Evolutionary conservation across 37 sponge, comb jelly and placozoan species (phyloP).

Genomic region (Agelas oroides): DNA sequence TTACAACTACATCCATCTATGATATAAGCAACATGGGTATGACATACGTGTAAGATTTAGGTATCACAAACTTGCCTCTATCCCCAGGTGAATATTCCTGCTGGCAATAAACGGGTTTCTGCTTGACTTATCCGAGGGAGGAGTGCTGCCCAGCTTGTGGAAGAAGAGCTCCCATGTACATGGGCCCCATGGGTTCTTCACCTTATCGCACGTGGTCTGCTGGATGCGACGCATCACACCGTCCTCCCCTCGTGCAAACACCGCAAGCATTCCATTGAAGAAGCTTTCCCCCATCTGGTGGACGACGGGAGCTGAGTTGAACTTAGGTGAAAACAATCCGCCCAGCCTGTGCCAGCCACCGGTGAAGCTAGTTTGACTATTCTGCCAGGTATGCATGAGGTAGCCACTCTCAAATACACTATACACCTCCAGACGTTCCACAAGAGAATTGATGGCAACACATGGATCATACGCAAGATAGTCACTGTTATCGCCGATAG

Average conservation of each 20-base stretch:
- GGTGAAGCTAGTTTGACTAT: slow-evolving; percentile 13
- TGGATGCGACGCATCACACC: slow-evolving; percentile 50
- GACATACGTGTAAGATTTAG: too few relatives aligned
- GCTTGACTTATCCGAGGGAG: slow-evolving; percentile 12
- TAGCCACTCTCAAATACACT: slow-evolving; percentile 18
- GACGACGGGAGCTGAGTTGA: slow-evolving; percentile 59
- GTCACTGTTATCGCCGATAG: slow-evolving; percentile 15
- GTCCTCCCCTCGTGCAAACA: slow-evolving; percentile 67
- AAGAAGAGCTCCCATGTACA: slow-evolving; percentile 71
- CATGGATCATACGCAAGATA: slow-evolving; percentile 38
- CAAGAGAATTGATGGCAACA: slow-evolving; percentile 51
- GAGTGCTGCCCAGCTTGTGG: background rate
- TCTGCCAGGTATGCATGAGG: slow-evolving; percentile 78
- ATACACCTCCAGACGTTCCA: slow-evolving; percentile 66
- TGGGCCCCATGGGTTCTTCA: slow-evolving; percentile 75
- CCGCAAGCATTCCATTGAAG: slow-evolving; percentile 66
- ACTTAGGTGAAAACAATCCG: slow-evolving; percentile 45
- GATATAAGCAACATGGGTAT: too few relatives aligned
- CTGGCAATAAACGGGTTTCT: slow-evolving; percentile 53
- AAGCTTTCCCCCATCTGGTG: slow-evolving; percentile 58
- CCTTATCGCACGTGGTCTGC: slow-evolving; percentile 79
- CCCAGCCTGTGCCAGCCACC: slow-evolving; percentile 56
- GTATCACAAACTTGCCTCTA: slow-evolving; percentile 64
- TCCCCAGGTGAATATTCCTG: slow-evolving; percentile 61
- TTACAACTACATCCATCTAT: too few relatives aligned